phyloP scores from a whole-genome alignment of 2,888 invertebrate genomes.

The Parnassius orleans region DNA sequence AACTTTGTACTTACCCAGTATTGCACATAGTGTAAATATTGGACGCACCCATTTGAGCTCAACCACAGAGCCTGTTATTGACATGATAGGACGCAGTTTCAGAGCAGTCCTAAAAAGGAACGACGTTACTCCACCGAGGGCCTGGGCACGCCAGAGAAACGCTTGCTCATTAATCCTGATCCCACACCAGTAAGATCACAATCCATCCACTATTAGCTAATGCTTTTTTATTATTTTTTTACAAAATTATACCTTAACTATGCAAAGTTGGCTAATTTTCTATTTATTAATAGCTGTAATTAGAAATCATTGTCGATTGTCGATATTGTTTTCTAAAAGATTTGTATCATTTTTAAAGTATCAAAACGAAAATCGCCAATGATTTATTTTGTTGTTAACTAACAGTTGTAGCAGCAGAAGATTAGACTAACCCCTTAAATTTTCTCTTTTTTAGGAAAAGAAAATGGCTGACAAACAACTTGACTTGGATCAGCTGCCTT shows the following conservation, averaged over 20 bases:
- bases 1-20: constrained; percentile 10
- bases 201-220: constrained; percentile 34
- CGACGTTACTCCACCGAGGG: constrained; percentile 73
- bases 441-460: constrained; percentile 83
- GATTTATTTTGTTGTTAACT: constrained; percentile 23
- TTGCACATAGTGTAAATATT: constrained; percentile 25
- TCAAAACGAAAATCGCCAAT: constrained; percentile 21
- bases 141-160: constrained; percentile 73
- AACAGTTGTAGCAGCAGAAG: constrained; percentile 18
- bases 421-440: constrained; percentile 52
- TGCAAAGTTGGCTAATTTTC: constrained; percentile 3
- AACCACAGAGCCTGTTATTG: constrained; percentile 49
- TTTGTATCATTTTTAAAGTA: constrained; percentile 6
- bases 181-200: constrained; percentile 71
- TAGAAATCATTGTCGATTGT: constrained; percentile 21
- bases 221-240: constrained; percentile 23
- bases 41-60: constrained; percentile 26
- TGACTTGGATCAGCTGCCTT: constrained; percentile 93
- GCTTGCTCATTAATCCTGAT: constrained; percentile 78
- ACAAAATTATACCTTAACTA: not conserved
- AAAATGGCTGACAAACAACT: constrained; percentile 86
- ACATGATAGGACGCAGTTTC: constrained; percentile 69
- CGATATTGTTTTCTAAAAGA: not conserved
- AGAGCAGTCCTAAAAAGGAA: constrained; percentile 74
- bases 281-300: constrained; percentile 6